Evolutionary conservation across 1,140 invertebrate genomes (phyloP).

Genomic region (Brachionus angularis): DNA sequence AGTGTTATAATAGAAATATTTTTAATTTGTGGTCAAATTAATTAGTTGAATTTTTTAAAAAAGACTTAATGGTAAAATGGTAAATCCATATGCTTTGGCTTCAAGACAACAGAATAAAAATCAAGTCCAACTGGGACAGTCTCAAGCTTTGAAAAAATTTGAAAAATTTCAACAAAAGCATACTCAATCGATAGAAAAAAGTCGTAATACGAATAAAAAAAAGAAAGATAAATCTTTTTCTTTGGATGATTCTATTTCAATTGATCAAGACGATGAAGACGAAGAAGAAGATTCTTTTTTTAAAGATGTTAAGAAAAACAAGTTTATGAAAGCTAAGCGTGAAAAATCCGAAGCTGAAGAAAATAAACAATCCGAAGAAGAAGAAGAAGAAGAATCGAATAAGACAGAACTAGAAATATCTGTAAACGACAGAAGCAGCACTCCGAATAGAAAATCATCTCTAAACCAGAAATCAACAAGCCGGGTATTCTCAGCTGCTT

Average conservation of each 20-base stretch:
- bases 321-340: slow-evolving; percentile 24
- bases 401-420: slow-evolving; percentile 30
- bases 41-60: background rate
- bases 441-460: slow-evolving; percentile 6
- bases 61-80: background rate
- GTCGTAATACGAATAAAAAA: too few species aligned
- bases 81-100: slow-evolving; percentile 2
- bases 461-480: background rate
- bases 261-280: background rate
- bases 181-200: background rate
- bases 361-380: background rate
- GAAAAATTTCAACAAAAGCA: slow-evolving; percentile 23
- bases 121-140: background rate
- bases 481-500: background rate
- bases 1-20: too few species aligned
- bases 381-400: background rate
- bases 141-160: slow-evolving; percentile 29
- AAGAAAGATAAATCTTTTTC: too few species aligned
- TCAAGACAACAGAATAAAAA: background rate
- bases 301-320: slow-evolving; percentile 30
- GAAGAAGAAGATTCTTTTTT: slow-evolving; percentile 41
- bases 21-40: background rate
- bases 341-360: background rate
- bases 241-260: background rate
- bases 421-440: slow-evolving; percentile 8